Base-by-base conservation (phyloP, 2,888 invertebrate species). In the Mesoligia furuncula region DNA sequence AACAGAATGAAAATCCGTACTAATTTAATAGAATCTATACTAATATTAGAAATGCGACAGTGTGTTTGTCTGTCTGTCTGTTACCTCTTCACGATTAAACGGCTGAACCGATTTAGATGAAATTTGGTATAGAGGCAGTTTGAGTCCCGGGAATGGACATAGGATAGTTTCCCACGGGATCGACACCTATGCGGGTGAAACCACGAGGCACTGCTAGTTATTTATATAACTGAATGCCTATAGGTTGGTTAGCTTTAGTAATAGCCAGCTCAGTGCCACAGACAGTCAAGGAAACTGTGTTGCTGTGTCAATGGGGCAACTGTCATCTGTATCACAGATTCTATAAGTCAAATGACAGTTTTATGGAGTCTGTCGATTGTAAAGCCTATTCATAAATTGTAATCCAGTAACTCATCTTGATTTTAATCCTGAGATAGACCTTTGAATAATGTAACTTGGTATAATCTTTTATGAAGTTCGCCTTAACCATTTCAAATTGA, bases 291-390 rank as follows among this genome's bases (percentile, higher is more conserved):
- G 31, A 1, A 84, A 79, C 69, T 69, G 48, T 79, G 84, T 66
- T 27, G 84, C 65, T 42, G 31, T 79, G 81, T 73, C 84, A 81
- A 79, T 70, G 39, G 79, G 54, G 15, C 84, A 84, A 36, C 80
- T 73, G 69, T 84, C 69, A 84, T 45, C 73, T 84, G 62, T 66
- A 81, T 81, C 54, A 81, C 75, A 66, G 81, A 75, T 20, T 61
- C 54, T 64, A 39, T 59, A 27, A 64, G 67, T 6, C 54, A 79
- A 66, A 39, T 31, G 68, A 73, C 57, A 72, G 69, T 31, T 83
- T 83, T 79, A 73, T 69, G 31, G 48, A 39, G 69, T n/a, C 48
- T 45, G 27, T 72, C 79, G 79, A 59, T 72, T 68, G 48, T 42
- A 27, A 59, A 71, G 61, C 24, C 24, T 48, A 77, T 48, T 75